Evolutionary conservation across 2,888 invertebrate genomes (phyloP), one percentile per base, ranked within the genome.

Genomic region (Pediacus dermestoides): DNA sequence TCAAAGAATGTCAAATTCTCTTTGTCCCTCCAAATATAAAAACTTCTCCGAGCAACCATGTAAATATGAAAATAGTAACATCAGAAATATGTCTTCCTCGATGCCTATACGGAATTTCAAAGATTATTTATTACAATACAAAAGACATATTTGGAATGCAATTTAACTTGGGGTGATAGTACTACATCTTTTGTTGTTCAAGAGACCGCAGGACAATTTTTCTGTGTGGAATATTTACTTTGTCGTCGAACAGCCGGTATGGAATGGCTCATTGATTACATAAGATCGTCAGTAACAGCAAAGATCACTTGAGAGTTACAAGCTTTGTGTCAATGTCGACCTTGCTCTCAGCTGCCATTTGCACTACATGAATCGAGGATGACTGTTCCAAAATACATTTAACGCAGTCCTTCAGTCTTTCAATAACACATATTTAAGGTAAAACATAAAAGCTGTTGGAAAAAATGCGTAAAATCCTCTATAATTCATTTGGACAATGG

Each of bases 281-380:
- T 32, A 49, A 42, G 46, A 42, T 46, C 46, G 46, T 38, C 48
- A 44, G 44, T 39, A 37, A 42, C 37, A 38, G 44, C 27, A 40
- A 34, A 42, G 44, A 51, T 40, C 51, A 47, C 48, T 51, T 35
- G 42, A 51, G 35, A 48, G 38, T 49, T 44, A 46, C 51, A 44
- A 42, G 51, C 42, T 40, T 32, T 39, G 39, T 38, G 34, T 41
- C 48, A 33, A 30, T 28, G 34, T 36, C 40, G 33, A 41, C 33
- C 39, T 46, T 30, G 38, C 30, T 42, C 40, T 39, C 46, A 51
- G 44, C 51, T 50, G 50, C 39, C 37, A 30, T 14, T 16, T 27
- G 43, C 34, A 23, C 31, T 21, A 38, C 13, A 30, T 23, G 18
- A 22, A 36, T 40, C 33, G 35, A 41, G 26, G 25, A 33, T 32